These are phyloP conservation scores for Nymphalis polychloros DNA, from an alignment of 2,888 invertebrate genomes.

Conservation along the genomic window DNA sequence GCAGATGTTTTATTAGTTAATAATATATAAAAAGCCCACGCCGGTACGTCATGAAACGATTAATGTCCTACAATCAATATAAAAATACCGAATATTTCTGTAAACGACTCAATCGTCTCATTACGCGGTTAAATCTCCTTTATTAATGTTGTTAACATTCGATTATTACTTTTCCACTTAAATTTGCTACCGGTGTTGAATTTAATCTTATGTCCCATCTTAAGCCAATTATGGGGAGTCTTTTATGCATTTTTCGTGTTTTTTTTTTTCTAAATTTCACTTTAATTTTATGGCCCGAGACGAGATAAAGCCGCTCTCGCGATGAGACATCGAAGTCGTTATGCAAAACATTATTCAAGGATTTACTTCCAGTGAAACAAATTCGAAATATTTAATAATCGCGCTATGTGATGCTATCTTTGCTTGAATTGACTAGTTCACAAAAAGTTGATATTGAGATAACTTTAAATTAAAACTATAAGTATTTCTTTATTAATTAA, in stretches of 20 bases:
- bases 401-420: neutral
- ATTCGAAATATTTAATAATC: neutral
- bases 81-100: slow-evolving; percentile 18
- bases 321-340: slow-evolving; percentile 6
- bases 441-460: no score
- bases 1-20: slow-evolving; percentile 9
- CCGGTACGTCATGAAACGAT: slow-evolving; percentile 2
- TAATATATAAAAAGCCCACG: slow-evolving; percentile 4
- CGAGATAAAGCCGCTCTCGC: slow-evolving; percentile 15
- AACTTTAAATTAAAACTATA: no score
- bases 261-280: slow-evolving; percentile 15
- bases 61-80: slow-evolving; percentile 13
- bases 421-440: neutral
- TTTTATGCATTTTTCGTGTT: slow-evolving; percentile 11
- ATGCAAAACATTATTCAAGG: neutral
- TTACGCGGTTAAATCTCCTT: slow-evolving; percentile 25
- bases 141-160: slow-evolving; percentile 24
- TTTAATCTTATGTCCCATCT: slow-evolving; percentile 25
- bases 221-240: slow-evolving; percentile 13
- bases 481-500: no score
- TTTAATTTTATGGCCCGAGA: slow-evolving; percentile 23
- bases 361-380: neutral
- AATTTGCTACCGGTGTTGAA: slow-evolving; percentile 36
- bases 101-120: slow-evolving; percentile 24
- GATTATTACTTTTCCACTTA: slow-evolving; percentile 27